A percentile compares a stretch with the other conserved stretches of the same genome.
phyloP scores from a whole-genome alignment of 2,113 vertebrate genomes.

The Perca flavescens region DNA sequence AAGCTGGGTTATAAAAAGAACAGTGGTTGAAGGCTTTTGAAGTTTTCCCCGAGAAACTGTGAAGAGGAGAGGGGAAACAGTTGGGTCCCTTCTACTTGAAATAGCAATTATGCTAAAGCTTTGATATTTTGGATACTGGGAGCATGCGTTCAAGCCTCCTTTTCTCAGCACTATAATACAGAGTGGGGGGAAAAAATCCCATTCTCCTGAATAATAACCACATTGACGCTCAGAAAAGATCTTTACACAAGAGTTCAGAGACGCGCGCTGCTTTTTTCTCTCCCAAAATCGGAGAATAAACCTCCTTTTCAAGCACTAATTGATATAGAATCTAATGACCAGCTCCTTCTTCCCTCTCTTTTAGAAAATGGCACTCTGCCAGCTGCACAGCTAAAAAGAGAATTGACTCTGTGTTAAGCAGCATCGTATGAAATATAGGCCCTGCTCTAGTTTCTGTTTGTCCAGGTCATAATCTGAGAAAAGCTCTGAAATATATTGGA shows the following conservation, averaged over 20 bases:
- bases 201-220: conserved; percentile 67
- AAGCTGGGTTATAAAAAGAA: conserved; percentile 77
- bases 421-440: conserved; percentile 23
- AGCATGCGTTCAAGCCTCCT: conserved; percentile 58
- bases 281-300: conserved; percentile 39
- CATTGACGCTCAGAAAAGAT: conserved; percentile 56
- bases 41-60: conserved; percentile 69
- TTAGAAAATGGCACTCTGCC: conserved; percentile 23
- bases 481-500: conserved; percentile 42
- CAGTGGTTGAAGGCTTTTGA: conserved; percentile 70
- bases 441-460: conserved; percentile 46
- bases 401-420: conserved; percentile 35
- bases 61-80: conserved; percentile 65
- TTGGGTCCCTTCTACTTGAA: conserved; percentile 80
- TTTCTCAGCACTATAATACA: conserved; percentile 60
- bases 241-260: conserved; percentile 64
- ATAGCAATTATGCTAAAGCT: conserved; percentile 82
- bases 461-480: conserved; percentile 37
- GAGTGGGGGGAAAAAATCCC: conserved; percentile 32
- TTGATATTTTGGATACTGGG: conserved; percentile 78
- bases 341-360: conserved; percentile 21
- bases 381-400: conserved; percentile 41
- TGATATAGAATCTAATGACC: conserved; percentile 63
- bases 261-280: conserved; percentile 1
- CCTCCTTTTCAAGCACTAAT: conserved; percentile 57